Evolutionary conservation across 1,140 invertebrate genomes (phyloP).

Genomic region (Metopolophium dirhodum): DNA sequence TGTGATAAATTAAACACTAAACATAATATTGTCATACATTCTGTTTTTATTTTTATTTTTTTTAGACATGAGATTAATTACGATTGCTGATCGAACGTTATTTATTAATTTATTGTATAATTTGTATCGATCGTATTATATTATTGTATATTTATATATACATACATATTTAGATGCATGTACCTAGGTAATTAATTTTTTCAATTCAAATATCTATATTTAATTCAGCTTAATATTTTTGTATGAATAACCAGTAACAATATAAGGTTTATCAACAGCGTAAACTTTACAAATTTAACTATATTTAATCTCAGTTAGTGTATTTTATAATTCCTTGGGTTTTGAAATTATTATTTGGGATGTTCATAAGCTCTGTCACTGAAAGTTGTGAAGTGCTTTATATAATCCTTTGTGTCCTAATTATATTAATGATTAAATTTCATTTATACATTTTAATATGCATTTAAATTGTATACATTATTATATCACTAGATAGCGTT

Average conservation of each 20-base stretch:
- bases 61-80: neutral
- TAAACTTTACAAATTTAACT: constrained; percentile 17
- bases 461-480: neutral
- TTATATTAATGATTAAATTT: neutral
- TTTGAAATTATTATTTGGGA: neutral
- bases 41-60: neutral
- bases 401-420: neutral
- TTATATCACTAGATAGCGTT: constrained; percentile 40
- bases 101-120: neutral
- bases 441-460: neutral
- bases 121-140: neutral
- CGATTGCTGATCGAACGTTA: neutral
- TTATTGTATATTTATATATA: neutral
- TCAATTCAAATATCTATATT: neutral
- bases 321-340: neutral
- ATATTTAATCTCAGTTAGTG: neutral
- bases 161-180: neutral
- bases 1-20: neutral
- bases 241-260: neutral
- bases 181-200: neutral
- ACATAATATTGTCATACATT: neutral
- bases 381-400: neutral
- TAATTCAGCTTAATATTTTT: neutral
- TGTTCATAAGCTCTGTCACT: neutral
- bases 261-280: neutral